A percentile compares a stretch with the other conserved stretches of the same genome.
Conservation (phyloP, 2,113 vertebrate genomes). For the Corythornis madagascariensis region DNA sequence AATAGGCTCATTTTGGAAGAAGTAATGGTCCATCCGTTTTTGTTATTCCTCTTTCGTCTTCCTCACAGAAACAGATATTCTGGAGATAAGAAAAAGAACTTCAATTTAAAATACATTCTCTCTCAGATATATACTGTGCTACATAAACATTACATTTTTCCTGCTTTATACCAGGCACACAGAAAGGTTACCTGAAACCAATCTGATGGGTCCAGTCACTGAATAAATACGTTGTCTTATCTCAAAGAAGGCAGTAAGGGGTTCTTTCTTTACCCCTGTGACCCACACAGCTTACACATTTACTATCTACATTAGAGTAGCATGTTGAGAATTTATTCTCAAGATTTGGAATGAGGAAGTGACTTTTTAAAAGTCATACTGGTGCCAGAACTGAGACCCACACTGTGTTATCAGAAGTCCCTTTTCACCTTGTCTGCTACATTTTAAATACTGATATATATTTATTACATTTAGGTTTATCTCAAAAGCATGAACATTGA, state of each 20-base stretch:
- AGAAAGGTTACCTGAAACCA: background rate
- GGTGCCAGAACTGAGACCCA: background rate
- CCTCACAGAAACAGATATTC: background rate
- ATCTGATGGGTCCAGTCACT: background rate
- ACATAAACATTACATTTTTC: background rate
- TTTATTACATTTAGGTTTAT: background rate
- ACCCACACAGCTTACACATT: background rate
- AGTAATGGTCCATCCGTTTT: constrained; percentile 53
- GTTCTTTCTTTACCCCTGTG: background rate
- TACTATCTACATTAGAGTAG: background rate
- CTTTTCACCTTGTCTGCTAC: background rate
- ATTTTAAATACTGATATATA: background rate
- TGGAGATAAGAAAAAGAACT: constrained; percentile 29
- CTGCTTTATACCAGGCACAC: background rate
- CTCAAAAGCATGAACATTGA: background rate
- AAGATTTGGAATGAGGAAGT: background rate
- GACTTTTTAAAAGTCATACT: background rate
- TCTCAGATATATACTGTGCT: background rate
- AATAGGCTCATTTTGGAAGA: constrained; percentile 38
- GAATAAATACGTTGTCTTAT: background rate
- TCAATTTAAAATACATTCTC: background rate
- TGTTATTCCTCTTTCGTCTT: background rate
- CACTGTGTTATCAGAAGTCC: background rate
- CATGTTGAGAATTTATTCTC: background rate
- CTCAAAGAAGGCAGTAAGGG: background rate